phyloP scores from a whole-genome alignment of 2,797 vertebrate species.

The Spinibarbus caldwelli region DNA sequence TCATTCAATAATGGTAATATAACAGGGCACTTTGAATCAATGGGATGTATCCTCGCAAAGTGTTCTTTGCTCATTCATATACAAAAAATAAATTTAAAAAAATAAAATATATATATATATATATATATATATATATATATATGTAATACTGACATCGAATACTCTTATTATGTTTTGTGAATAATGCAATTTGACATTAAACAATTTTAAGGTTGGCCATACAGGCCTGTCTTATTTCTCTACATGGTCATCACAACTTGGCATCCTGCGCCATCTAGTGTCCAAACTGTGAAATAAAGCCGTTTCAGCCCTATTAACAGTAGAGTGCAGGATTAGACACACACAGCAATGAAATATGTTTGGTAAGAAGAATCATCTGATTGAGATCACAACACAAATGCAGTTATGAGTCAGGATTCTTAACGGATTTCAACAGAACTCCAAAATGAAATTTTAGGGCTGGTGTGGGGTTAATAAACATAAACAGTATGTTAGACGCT shows the following conservation, averaged over 20 bases:
- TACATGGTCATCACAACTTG: constrained; percentile 51
- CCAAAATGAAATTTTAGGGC: not conserved
- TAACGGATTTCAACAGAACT: not conserved
- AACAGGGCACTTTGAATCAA: not conserved
- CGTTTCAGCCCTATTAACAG: not conserved
- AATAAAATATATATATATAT: no score
- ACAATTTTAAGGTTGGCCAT: not conserved
- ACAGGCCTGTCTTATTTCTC: constrained; percentile 2
- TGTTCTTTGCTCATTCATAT: not conserved
- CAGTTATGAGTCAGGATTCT: not conserved
- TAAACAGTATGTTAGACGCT: not conserved
- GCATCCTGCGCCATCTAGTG: constrained; percentile 74
- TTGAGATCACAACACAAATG: constrained; percentile 21
- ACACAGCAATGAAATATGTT: not conserved
- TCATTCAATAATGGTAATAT: constrained; percentile 1
- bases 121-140: no score
- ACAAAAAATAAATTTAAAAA: not conserved
- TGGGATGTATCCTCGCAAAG: not conserved
- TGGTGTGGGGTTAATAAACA: not conserved
- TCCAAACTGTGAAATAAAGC: constrained; percentile 31
- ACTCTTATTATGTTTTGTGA: not conserved
- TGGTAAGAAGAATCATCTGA: not conserved
- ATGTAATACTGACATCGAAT: no score
- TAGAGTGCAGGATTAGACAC: not conserved
- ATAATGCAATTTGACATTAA: not conserved